Evolutionary conservation across 2,888 invertebrate species (phyloP).

Genomic region (Himalopsyche tibetana): DNA sequence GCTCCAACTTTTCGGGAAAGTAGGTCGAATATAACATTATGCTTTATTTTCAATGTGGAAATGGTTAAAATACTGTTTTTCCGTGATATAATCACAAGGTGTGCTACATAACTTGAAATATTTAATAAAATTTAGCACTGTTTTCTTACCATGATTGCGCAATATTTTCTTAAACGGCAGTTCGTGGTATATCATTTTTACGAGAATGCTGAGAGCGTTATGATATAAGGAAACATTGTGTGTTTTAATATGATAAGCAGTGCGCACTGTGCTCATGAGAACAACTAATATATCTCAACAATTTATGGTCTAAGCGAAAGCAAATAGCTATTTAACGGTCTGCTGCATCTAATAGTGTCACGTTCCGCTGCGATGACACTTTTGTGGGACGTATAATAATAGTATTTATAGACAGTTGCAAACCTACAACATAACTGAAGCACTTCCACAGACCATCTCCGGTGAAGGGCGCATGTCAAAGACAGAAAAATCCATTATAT

Average conservation of each 20-base stretch:
- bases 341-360: slow-evolving; percentile 59
- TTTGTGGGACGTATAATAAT: slow-evolving; percentile 49
- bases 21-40: no score
- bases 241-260: slow-evolving; percentile 49
- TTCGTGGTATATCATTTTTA: slow-evolving; percentile 40
- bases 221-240: slow-evolving; percentile 41
- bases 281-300: slow-evolving; percentile 52
- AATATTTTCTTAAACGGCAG: slow-evolving; percentile 7
- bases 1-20: no score
- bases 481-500: slow-evolving; percentile 4
- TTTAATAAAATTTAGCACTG: neutral
- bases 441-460: neutral
- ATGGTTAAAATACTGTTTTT: no score
- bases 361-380: slow-evolving; percentile 61
- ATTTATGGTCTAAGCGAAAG: slow-evolving; percentile 59
- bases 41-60: no score
- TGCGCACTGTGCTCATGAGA: slow-evolving; percentile 43
- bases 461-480: neutral
- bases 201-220: slow-evolving; percentile 9
- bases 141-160: neutral
- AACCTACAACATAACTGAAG: slow-evolving; percentile 1
- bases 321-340: slow-evolving; percentile 61
- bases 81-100: no score
- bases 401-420: slow-evolving; percentile 36
- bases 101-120: no score